Evolutionary conservation across 2,888 invertebrate species (phyloP), one percentile per base, ranked within the genome.

Genomic region (Andrena dorsata): DNA sequence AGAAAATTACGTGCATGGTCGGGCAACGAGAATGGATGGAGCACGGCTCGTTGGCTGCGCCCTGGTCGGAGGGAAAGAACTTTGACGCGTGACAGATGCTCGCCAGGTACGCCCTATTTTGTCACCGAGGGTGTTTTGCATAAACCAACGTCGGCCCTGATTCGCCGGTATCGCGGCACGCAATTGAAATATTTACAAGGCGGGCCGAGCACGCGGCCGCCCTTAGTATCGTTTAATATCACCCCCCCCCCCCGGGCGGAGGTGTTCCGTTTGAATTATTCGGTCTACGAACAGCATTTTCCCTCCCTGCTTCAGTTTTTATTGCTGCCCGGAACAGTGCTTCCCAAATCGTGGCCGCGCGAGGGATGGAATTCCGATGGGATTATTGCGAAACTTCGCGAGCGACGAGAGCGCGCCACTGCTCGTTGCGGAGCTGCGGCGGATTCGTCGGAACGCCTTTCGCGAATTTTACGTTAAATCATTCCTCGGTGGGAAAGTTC

Each of bases 21-120:
- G 78, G 85, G 74, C 86, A 75, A 69, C 75, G 73, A 78, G 83
- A 71, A 86, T 78, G 81, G 73, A 86, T 86, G 78, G 86, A 53
- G 47, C 70, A 53, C 71, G 51, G 76, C 68, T 35, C 49, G 56
- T 58, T 64, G 72, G 63, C 8, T 20, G 49, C 49, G 16, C 49
- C 2, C 49, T 28, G 5, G 1, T 13, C 10, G 4, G 2, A 26
- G 47, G 23, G 53, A 80, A 74, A 81, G 81, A 81, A 82, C 71
- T 63, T 81, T 61, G 74, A 82, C 80, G 35, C 53, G 71, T 72
- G 81, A 76, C 81, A 61, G 72, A 76, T 81, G 72, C 82, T 76
- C 47, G 8, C 51, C 49, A 64, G 58, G 51, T 47, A 51, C 76
- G 35, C 23, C 64, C 65, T 51, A 74, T 80, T 82, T 80, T 80